Percentiles rank a stretch among this genome's conserved stretches.
Evolutionary conservation across 2,113 vertebrate species (phyloP).

Genomic region (Erpornis zantholeuca): DNA sequence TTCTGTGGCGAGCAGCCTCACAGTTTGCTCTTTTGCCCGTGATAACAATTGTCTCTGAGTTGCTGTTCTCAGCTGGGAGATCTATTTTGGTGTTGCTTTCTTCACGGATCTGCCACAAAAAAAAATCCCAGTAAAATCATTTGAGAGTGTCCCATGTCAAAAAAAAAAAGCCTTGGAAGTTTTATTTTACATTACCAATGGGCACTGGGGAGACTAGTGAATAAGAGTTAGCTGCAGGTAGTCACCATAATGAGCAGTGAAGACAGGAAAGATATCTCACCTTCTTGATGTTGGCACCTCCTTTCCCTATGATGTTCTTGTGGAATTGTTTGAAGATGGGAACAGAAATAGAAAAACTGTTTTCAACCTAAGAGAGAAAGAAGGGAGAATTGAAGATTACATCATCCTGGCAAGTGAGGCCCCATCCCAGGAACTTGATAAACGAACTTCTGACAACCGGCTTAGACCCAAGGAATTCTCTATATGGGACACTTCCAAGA

Average conservation of each 20-base stretch:
- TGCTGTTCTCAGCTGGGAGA: conserved; percentile 97
- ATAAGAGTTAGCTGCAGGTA: neutral
- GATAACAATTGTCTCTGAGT: conserved; percentile 98
- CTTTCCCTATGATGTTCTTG: conserved; percentile 99
- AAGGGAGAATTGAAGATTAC: neutral
- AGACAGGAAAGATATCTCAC: conserved; percentile 47
- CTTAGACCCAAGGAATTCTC: neutral
- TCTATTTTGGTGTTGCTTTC: conserved; percentile 98
- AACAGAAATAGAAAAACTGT: conserved; percentile 93
- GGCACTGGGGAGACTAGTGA: neutral
- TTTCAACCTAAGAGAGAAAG: conserved; percentile 84
- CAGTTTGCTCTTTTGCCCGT: conserved; percentile 97
- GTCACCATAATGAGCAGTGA: neutral
- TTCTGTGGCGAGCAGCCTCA: conserved; percentile 88
- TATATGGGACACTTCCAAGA: neutral
- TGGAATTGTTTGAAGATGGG: conserved; percentile 99
- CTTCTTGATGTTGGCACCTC: conserved; percentile 98
- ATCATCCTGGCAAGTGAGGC: neutral
- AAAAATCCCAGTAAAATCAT: neutral
- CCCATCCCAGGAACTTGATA: neutral
- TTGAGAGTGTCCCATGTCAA: neutral
- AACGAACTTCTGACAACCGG: neutral
- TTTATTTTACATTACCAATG: neutral
- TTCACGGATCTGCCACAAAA: conserved; percentile 87
- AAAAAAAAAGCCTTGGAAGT: neutral